Evolutionary conservation across 1,140 invertebrate genomes (phyloP).

Genomic region (Dufourea novaeangliae): DNA sequence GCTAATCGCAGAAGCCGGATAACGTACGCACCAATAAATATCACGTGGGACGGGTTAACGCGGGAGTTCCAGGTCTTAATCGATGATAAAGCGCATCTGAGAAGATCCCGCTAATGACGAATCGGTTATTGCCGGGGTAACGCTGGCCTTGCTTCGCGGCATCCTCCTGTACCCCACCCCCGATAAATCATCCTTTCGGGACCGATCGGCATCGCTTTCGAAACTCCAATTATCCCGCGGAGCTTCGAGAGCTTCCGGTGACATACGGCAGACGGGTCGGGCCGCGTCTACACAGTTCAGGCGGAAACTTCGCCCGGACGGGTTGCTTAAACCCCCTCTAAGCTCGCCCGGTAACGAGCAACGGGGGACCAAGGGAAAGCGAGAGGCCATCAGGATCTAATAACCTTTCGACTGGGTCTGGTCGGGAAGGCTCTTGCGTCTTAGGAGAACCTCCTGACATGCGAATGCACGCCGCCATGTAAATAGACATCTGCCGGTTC

Average conservation of each 20-base stretch:
- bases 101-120: conserved; percentile 44
- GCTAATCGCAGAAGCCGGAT: conserved; percentile 27
- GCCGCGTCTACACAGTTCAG: conserved; percentile 24
- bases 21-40: conserved; percentile 36
- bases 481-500: conserved; percentile 49
- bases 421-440: conserved; percentile 24
- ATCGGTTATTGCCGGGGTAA: conserved; percentile 31
- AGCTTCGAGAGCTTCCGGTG: conserved; percentile 36
- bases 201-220: conserved; percentile 27
- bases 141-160: neutral
- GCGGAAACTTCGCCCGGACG: conserved; percentile 53
- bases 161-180: too few species aligned
- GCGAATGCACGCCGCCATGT: conserved; percentile 15
- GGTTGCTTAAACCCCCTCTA: conserved; percentile 45
- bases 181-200: conserved; percentile 50
- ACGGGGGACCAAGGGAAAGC: conserved; percentile 3
- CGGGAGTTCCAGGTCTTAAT: conserved; percentile 35
- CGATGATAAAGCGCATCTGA: conserved; percentile 39
- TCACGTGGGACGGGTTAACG: conserved; percentile 2
- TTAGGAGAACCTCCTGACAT: conserved; percentile 24
- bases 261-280: conserved; percentile 37
- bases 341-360: conserved; percentile 57
- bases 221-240: conserved; percentile 48
- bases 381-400: conserved; percentile 60
- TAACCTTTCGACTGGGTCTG: conserved; percentile 50